These are phyloP conservation scores for Phenganax subtilis DNA, from an alignment of 92 coral and sea anemone species.

Conservation along the genomic window DNA sequence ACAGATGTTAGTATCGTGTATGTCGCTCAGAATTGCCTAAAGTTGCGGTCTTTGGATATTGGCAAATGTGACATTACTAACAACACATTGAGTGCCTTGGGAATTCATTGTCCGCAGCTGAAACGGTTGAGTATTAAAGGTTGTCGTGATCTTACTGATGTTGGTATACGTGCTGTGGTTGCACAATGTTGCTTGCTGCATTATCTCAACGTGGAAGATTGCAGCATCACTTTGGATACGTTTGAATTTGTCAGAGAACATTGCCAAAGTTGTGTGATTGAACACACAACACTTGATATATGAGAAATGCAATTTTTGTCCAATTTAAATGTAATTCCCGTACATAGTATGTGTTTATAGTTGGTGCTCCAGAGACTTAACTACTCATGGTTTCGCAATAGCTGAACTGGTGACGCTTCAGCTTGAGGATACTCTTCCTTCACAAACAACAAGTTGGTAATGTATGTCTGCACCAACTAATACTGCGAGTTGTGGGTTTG, in stretches of 20 bases:
- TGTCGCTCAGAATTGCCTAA: conserved; percentile 90
- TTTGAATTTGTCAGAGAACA: conserved; percentile 76
- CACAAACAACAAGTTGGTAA: too few species aligned
- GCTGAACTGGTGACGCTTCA: too few species aligned
- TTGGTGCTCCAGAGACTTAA: too few species aligned
- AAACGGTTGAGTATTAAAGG: conserved; percentile 88
- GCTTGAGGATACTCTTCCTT: too few species aligned
- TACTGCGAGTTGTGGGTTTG: too few species aligned
- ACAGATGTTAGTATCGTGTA: conserved; percentile 78
- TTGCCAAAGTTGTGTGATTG: conserved; percentile 85
- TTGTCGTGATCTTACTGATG: conserved; percentile 64
- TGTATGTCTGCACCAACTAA: too few species aligned
- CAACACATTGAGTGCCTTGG: conserved; percentile 73
- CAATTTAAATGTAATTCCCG: neutral
- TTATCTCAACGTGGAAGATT: conserved; percentile 88
- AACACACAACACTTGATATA: conserved; percentile 60
- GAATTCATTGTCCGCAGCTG: conserved; percentile 97
- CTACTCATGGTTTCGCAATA: too few species aligned
- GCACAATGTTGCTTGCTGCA: conserved; percentile 91
- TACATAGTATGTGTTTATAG: neutral
- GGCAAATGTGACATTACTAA: conserved; percentile 96
- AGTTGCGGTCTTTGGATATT: conserved; percentile 85
- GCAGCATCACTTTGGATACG: conserved; percentile 74
- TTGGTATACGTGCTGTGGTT: conserved; percentile 74
- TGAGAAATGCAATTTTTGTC: neutral